A percentile compares a stretch with the other conserved stretches of the same genome.
phyloP scores from a whole-genome alignment of 2,113 vertebrate genomes.

The Saimiri boliviensis region DNA sequence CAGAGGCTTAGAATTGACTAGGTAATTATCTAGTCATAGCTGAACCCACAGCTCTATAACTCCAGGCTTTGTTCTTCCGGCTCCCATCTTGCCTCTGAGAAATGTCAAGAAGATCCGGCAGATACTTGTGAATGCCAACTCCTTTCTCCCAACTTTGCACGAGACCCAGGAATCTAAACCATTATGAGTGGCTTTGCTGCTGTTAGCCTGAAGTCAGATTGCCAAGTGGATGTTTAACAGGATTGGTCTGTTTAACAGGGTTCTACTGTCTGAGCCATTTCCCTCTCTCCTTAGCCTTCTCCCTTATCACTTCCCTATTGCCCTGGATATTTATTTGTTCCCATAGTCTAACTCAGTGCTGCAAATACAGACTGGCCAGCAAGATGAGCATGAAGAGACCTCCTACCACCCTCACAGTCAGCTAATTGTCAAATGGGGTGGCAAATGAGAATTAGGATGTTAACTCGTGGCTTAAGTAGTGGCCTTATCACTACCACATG shows the following conservation, averaged over 20 bases:
- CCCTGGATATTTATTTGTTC: not conserved
- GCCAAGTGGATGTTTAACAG: not conserved
- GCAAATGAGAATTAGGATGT: slow-evolving; percentile 2
- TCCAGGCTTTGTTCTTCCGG: not conserved
- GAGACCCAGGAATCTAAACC: not conserved
- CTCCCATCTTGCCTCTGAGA: not conserved
- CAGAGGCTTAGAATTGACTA: not conserved
- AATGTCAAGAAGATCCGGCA: not conserved
- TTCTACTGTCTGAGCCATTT: not conserved
- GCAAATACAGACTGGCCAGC: not conserved
- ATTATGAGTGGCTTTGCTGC: not conserved
- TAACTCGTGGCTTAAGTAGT: not conserved
- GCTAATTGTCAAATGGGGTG: not conserved
- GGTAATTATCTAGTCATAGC: not conserved
- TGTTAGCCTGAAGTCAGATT: not conserved
- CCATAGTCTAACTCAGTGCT: not conserved
- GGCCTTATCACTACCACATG: not conserved
- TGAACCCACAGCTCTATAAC: not conserved
- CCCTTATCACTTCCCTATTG: not conserved
- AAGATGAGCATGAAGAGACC: not conserved
- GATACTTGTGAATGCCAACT: not conserved
- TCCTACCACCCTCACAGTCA: not conserved
- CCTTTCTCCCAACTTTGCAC: not conserved
- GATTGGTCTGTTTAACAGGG: not conserved
- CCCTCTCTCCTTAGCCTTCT: not conserved